phyloP scores from a whole-genome alignment of 1,140 invertebrate species.

The Homalodisca vitripennis region DNA sequence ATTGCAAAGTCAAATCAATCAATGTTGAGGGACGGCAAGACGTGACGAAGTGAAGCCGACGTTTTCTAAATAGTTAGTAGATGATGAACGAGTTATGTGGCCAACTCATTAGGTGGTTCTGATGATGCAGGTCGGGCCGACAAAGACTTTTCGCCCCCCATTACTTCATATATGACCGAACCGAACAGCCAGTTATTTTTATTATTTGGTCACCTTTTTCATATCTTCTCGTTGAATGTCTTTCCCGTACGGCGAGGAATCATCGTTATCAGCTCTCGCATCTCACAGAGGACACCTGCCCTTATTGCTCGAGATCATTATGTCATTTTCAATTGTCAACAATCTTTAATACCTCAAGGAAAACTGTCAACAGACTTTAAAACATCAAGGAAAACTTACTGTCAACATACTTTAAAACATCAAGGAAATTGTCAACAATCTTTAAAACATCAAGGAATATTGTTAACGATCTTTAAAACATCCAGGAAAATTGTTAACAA shows the following conservation, averaged over 20 bases:
- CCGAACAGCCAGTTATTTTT: constrained; percentile 26
- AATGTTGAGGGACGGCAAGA: not conserved
- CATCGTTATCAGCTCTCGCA: too few relatives aligned
- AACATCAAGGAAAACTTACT: too few relatives aligned
- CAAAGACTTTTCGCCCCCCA: constrained; percentile 25
- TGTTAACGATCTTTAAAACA: too few relatives aligned
- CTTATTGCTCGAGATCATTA: too few relatives aligned
- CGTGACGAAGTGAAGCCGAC: constrained; percentile 2
- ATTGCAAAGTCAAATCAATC: not conserved
- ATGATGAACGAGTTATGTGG: constrained; percentile 32
- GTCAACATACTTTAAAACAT: too few relatives aligned
- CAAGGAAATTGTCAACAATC: too few relatives aligned
- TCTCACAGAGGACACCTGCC: too few relatives aligned
- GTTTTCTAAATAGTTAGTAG: constrained; percentile 33
- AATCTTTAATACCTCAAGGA: too few relatives aligned
- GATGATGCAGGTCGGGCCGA: constrained; percentile 22
- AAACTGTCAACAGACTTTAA: too few relatives aligned
- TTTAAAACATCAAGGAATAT: too few relatives aligned
- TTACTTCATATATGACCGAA: constrained; percentile 29
- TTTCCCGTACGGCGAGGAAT: not conserved
- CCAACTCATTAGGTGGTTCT: constrained; percentile 27
- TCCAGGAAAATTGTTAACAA: too few relatives aligned
- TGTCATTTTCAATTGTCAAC: too few relatives aligned
- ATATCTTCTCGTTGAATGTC: constrained; percentile 12
- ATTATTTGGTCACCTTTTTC: constrained; percentile 32